Percentiles rank a stretch among this genome's conserved stretches.
These are phyloP conservation scores for Nematolebias whitei DNA, from an alignment of 2,113 vertebrate genomes.

Conservation along the genomic window DNA sequence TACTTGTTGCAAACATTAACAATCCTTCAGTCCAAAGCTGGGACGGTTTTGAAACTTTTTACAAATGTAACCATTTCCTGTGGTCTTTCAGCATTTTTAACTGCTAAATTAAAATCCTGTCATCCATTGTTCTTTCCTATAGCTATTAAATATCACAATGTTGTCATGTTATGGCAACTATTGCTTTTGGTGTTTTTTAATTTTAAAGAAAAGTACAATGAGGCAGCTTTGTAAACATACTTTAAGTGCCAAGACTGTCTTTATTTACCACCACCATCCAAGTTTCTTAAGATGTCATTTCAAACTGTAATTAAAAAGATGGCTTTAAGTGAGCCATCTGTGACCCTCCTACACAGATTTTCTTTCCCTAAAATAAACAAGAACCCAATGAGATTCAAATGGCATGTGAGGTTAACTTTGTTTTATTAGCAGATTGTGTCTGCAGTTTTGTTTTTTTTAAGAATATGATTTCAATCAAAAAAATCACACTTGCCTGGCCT, in stretches of 20 bases:
- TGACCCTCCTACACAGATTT: conserved; percentile 59
- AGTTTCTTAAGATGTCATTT: background rate
- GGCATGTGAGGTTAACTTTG: conserved; percentile 37
- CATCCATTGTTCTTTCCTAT: conserved; percentile 1
- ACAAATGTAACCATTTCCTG: conserved; percentile 17
- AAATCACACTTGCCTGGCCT: background rate
- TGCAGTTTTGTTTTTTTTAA: background rate
- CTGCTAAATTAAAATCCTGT: background rate
- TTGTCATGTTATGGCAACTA: background rate
- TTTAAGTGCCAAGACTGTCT: conserved; percentile 35
- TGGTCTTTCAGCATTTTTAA: conserved; percentile 1
- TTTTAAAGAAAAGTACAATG: background rate
- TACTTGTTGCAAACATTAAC: conserved; percentile 57
- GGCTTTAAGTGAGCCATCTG: conserved; percentile 62
- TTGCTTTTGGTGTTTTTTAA: background rate
- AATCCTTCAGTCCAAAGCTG: conserved; percentile 29
- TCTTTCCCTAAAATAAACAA: conserved; percentile 47
- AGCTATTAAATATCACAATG: background rate
- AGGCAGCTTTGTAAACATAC: background rate
- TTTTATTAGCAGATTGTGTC: background rate
- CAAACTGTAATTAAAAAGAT: conserved; percentile 51
- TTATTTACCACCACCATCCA: background rate
- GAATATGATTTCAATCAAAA: background rate
- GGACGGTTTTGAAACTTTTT: conserved; percentile 17
- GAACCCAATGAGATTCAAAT: conserved; percentile 38